phyloP scores from a whole-genome alignment of 2,797 vertebrate species.

The Lagodon rhomboides region DNA sequence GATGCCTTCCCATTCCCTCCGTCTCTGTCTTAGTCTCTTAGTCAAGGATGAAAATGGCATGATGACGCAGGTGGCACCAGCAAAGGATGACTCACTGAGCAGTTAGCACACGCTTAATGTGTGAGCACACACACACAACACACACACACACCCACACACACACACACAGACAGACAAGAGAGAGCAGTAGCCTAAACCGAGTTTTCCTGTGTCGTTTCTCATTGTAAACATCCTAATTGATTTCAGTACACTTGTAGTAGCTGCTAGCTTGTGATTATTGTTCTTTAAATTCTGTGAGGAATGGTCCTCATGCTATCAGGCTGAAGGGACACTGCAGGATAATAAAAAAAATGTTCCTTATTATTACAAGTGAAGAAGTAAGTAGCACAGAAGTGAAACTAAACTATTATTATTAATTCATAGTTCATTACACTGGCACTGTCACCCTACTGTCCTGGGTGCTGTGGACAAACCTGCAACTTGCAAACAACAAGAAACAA shows the following conservation, averaged over 20 bases:
- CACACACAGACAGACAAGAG: constrained; percentile 18
- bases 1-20: constrained; percentile 40
- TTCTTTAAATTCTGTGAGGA: constrained; percentile 9
- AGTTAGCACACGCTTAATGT: constrained; percentile 47
- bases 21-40: constrained; percentile 51
- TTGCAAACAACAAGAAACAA: neutral
- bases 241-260: constrained; percentile 23
- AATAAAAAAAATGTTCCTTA: constrained; percentile 2
- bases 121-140: neutral
- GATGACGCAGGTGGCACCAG: constrained; percentile 78
- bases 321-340: constrained; percentile 2
- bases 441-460: neutral
- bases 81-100: constrained; percentile 78
- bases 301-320: neutral
- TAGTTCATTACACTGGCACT: neutral
- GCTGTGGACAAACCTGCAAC: neutral
- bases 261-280: constrained; percentile 22
- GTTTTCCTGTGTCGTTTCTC: constrained; percentile 13
- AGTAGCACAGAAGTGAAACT: neutral
- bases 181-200: constrained; percentile 8
- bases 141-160: constrained; percentile 6
- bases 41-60: constrained; percentile 60
- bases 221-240: constrained; percentile 26
- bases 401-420: neutral
- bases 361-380: neutral